Base-by-base conservation (phyloP, 2,888 invertebrate genomes). In the Synanthedon tipuliformis region DNA sequence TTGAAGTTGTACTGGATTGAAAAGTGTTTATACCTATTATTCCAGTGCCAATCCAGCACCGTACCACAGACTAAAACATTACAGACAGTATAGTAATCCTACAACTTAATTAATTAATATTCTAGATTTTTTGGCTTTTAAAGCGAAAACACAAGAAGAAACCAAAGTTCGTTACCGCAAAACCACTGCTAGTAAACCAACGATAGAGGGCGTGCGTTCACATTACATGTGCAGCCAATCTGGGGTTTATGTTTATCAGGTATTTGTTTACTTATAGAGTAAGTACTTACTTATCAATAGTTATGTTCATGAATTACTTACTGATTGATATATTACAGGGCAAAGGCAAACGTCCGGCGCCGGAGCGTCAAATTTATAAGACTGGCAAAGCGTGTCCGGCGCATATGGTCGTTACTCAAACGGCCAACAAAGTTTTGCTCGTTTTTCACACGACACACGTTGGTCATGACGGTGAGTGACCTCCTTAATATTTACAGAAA, bases 141-240 rank as follows among this genome's bases (percentile, higher is more conserved):
- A 87, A 56, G 83, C 78, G 54, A 81, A 81, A 0, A 77, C 85
- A 16, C 86, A 87, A 57, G 86, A 85, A 56, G 78, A 82, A 58
- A 86, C 85, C 0, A 84, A 83, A 52, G 85, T 74, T 52, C 65
- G 86, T 0, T 87, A 82, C 55, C 63, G 86, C 0, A 87, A 87
- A 57, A 87, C 86, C 0, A 87, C 86, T 0, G 84, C 86, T 15
- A 85, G 85, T 61, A 86, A 86, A 49, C 85, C 83, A 58, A 86
- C 86, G 0, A 84, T 86, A 49, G 86, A 86, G 56, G 86, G 86
- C 1, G 72, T 86, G 0, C 65, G 86, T 0, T 86, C 86, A 0
- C 86, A 86, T 54, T 86, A 82, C 55, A 86, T 86, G 86, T 86
- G 86, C 65, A 84, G 84, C 55, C 86, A 86, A 56, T 83, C 82